Base-by-base conservation (phyloP, 1,140 invertebrate species). In the Eufriesea mexicana region DNA sequence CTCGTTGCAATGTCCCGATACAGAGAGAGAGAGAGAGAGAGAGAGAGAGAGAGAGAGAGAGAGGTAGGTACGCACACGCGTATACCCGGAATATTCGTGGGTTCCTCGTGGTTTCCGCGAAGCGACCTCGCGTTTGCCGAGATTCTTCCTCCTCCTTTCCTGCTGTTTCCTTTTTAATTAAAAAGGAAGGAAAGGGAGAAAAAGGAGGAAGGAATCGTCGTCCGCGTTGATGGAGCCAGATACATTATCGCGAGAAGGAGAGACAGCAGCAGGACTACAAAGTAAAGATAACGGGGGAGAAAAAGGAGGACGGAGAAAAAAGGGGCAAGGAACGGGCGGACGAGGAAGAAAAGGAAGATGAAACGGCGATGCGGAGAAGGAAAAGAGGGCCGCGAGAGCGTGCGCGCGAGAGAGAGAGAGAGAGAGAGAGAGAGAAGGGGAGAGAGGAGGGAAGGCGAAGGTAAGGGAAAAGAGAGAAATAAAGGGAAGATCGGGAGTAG, bases 401-500 rank as follows among this genome's bases (percentile, higher is more conserved):
- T 57, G 28, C 81, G 35, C 49, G 59, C 64, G 35, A 51, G 59
- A 55, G 68, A 72, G 59, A 57, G 42, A 66, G 68, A 14, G 6
- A 5, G 47, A 10, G 47, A 14, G 14, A 14, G 14, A 66, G 0
- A 25, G 0, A 55, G 45, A 35, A 25, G 25, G 42, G 59, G 28
- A 23, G 73, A 64, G 4, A 62, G 57, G 66, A 62, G 54, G 35
- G 35, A 4, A n/a, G n/a, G 54, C 49, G 61, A 42, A 35, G 75
- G n/a, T 49, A 47, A 49, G 7, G 6, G 25, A 57, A 66, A 35
- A n/a, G 61, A 71, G 74, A 61, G 67, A 68, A 74, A 64, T 79
- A 85, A 86, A 85, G 70, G 76, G 78, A 75, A 45, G 64, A 87
- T 87, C 83, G 83, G 77, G 74, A 87, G 84, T 87, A 83, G 83